Evolutionary conservation across 2,888 invertebrate genomes (phyloP), one percentile per base, ranked within the genome.

Genomic region (Galerucella calmariensis): DNA sequence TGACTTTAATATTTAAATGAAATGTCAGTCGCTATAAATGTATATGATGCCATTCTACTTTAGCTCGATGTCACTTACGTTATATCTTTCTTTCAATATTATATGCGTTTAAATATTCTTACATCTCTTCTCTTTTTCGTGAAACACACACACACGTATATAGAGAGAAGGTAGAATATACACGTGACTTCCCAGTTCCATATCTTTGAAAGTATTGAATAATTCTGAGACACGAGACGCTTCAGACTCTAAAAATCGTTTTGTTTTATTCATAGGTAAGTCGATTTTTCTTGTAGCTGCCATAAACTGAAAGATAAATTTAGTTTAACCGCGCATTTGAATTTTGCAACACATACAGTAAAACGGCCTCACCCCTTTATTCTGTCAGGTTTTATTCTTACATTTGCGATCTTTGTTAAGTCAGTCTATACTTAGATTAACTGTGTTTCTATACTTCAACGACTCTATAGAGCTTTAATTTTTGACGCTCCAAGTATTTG

Each of bases 191-290:
- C 68, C 20, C 51, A 73, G 72, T 72, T 73, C 83, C 84, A 85
- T 84, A 84, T 85, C 83, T 84, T 82, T 82, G 83, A 82, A 83
- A 82, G 85, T 85, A 86, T 86, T 86, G 85, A 86, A 86, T 86
- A 86, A 86, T 86, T 86, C 84, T 81, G 79, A 79, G 81, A 80
- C 81, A 82, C 79, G 83, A 82, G 81, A 81, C 83, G 83, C 83
- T 81, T 79, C 84, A 79, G 83, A 82, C 84, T 84, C 83, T 84
- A 84, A 85, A 85, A 85, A 85, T 86, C 85, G 83, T 84, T 84
- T 80, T 86, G 85, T 86, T 86, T 86, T 86, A 86, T 86, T 86
- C 86, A 86, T 86, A 84, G 83, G 80, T 83, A 76, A 84, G 84
- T 84, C 85, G 84, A 85, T 85, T 84, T 83, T 82, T 81, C 82